Conservation (phyloP, 2,888 invertebrate genomes). For the Thera obeliscata region DNA sequence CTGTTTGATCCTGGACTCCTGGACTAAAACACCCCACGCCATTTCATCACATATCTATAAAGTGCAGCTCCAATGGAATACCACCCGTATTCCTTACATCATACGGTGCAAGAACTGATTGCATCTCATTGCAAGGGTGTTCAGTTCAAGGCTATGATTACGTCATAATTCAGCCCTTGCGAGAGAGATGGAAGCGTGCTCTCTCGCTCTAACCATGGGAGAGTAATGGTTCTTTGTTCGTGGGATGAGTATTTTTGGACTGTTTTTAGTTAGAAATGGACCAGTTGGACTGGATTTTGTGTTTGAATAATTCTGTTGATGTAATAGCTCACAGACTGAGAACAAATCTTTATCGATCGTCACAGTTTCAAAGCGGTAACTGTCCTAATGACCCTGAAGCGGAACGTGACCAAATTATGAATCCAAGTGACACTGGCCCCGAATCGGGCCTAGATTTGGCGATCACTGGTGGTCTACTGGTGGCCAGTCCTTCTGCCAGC, state of each 20-base stretch:
- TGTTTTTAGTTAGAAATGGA: conserved; percentile 27
- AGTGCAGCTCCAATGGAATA: conserved; percentile 42
- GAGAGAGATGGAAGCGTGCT: conserved; percentile 50
- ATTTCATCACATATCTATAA: conserved; percentile 54
- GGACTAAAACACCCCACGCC: conserved; percentile 53
- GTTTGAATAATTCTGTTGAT: background rate
- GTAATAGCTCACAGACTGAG: background rate
- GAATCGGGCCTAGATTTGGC: too few relatives aligned
- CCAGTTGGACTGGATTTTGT: conserved; percentile 22
- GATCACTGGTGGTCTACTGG: too few relatives aligned
- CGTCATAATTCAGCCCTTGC: conserved; percentile 75
- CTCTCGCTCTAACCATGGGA: conserved; percentile 48
- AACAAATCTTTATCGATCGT: background rate
- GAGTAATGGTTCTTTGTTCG: conserved; percentile 61
- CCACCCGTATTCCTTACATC: conserved; percentile 38
- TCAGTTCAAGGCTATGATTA: conserved; percentile 61
- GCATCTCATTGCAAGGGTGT: conserved; percentile 58
- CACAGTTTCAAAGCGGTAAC: too few relatives aligned
- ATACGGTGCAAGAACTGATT: conserved; percentile 42
- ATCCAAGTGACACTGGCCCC: too few relatives aligned
- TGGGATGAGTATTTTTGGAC: conserved; percentile 43
- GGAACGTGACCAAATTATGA: too few relatives aligned
- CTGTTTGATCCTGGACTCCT: conserved; percentile 38
- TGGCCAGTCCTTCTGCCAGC: too few relatives aligned
- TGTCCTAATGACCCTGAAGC: too few relatives aligned